Evolutionary conservation across 2,888 invertebrate genomes (phyloP), one percentile per base, ranked within the genome.

Genomic region (Spisula solida): DNA sequence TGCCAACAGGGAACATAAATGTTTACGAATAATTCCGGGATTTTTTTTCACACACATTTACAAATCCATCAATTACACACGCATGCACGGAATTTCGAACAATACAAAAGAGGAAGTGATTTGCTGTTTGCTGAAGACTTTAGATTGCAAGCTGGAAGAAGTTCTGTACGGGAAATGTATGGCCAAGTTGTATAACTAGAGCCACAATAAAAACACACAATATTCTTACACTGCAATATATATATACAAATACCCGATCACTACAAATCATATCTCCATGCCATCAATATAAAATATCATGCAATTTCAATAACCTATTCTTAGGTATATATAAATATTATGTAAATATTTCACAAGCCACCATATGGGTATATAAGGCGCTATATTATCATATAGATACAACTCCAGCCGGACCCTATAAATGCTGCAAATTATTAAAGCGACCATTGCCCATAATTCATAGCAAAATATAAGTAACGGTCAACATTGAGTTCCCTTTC

Each of bases 181-280:
- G 60, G 60, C 25, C 12, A n/a, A n/a, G 18, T 70, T 5, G n/a
- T n/a, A n/a, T 25, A 25, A 70, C 14, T 29, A 16, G 12, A 75
- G 75, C 75, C 14, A 75, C 34, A 75, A 75, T 34, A 16, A 75
- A 75, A 75, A 14, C 12, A 70, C 31, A 75, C 31, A 75, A 75
- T 25, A 75, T 34, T 31, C 34, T 34, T 31, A 75, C 41, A 75
- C 75, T 16, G 34, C 75, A 75, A 18, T 34, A 75, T 34, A 75
- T 75, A 34, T 34, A 34, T 34, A 75, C 29, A 75, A 75, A 75
- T 75, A 75, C 31, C 75, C 34, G 25, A 18, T 34, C 31, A 75
- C 75, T 75, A 75, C 75, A 34, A 75, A 75, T 34, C 34, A 75
- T 41, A 75, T 75, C 34, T 6, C 18, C 75, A 75, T 75, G 75